Evolutionary conservation across 2,888 invertebrate genomes (phyloP), one percentile per base, ranked within the genome.

Genomic region (Petrolisthes cinctipes): DNA sequence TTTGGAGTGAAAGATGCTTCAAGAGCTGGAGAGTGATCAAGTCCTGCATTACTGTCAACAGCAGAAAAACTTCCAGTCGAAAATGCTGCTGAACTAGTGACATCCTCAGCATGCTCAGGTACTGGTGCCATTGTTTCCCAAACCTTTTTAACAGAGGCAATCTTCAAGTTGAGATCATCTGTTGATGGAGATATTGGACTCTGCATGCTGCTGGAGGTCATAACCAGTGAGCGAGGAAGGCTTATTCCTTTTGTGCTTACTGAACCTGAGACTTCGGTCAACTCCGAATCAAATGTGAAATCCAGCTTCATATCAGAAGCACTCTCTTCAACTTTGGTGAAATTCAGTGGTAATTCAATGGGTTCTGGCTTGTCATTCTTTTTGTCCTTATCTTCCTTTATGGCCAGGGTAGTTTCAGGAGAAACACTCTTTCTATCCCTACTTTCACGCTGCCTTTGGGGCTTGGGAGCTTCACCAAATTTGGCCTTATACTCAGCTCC

Each of bases 161-260:
- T 98, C 94, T 98, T 98, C 93, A 97, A 95, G 93, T 97, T 97
- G 91, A 98, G 95, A 93, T 98, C 98, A 71, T 97, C 86, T 83
- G 89, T 88, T 78, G 85, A 89, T n/a, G 89, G 89, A 17, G 89
- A 91, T 54, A 87, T 89, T 57, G 88, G 86, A 84, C 88, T 78
- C 53, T 82, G 85, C 51, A 90, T 90, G 37, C 86, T 85, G 68
- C 82, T 66, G 51, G 89, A 83, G 20, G 89, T 83, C 81, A 87
- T 84, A 11, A 86, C 81, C 57, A 89, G 53, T 23, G 91, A 82
- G 66, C 86, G 20, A 9, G 89, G 81, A 68, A 87, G 81, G 75
- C 84, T 84, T 14, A 83, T 87, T n/a, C 75, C 85, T 73, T 88
- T 89, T 37, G 83, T 82, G 66, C 86, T 81, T 17, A 83, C 89